Conservation (phyloP, 2,797 vertebrate genomes). For the Falco berigora region DNA sequence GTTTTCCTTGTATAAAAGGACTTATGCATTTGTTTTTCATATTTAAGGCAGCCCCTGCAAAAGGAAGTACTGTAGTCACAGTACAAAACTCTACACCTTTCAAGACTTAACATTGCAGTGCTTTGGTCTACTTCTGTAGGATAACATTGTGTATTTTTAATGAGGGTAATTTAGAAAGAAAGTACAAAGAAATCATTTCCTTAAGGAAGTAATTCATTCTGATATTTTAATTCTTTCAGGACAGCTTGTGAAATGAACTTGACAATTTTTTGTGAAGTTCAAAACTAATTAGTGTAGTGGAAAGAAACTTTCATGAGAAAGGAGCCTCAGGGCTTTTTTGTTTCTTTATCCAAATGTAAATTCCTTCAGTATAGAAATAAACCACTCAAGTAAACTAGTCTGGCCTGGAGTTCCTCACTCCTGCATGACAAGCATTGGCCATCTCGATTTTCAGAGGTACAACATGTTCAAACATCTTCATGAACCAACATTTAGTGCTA, state of each 20-base stretch:
- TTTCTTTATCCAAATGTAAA: neutral
- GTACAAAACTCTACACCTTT: neutral
- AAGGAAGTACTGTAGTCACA: neutral
- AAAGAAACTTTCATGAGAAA: conserved; percentile 14
- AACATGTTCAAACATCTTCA: neutral
- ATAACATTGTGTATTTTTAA: neutral
- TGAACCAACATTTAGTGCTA: neutral
- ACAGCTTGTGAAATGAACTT: conserved; percentile 10
- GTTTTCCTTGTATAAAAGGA: neutral
- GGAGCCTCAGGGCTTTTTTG: neutral
- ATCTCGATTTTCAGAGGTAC: neutral
- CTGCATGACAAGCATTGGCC: neutral
- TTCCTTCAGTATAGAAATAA: neutral
- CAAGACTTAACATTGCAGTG: neutral
- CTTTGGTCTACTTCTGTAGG: neutral
- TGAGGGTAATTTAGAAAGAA: conserved; percentile 1
- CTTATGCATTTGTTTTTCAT: neutral
- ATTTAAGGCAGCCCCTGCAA: neutral
- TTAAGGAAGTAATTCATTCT: neutral
- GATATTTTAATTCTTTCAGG: conserved; percentile 12
- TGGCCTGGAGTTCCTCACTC: neutral
- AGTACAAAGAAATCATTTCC: neutral
- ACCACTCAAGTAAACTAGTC: neutral
- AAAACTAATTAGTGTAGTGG: neutral
- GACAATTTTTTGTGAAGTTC: neutral